Evolutionary conservation across 2,113 vertebrate species (phyloP), one percentile per base, ranked within the genome.

Genomic region (Cyprinodon brontotheroides): DNA sequence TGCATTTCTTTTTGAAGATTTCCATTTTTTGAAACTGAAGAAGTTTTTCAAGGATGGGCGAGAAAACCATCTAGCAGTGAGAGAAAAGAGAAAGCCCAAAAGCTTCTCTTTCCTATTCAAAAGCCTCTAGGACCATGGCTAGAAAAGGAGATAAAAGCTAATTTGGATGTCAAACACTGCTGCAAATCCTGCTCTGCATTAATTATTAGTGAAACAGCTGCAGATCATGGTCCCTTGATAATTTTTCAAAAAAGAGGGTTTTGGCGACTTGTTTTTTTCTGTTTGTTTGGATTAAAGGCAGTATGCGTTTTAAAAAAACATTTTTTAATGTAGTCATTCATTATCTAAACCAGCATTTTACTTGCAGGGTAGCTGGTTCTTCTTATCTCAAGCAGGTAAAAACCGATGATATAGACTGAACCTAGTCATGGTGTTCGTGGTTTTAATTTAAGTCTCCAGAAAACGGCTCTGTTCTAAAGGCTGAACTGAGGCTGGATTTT

Each of bases 191-290:
- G 36, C 69, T 61, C 45, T 4, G 1, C 77, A 87, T 89, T 65
- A 85, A 87, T 84, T 88, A 87, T 84, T 85, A 65, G 64, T 79
- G 60, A 59, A 87, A 38, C 48, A 36, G 67, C 70, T 82, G 63
- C 41, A 70, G n/a, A 63, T n/a, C 81, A 75, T 57, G 11, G 74
- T 87, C 77, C 75, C 79, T 70, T 65, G 78, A 50, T 81, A 65
- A 82, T 76, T 78, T 72, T 60, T 79, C 68, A 85, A 69, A 80
- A 67, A 61, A 64, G 75, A 57, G 50, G 40, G 4, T 45, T 41
- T 65, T 17, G 45, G 61, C 57, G 72, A 4, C 67, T 20, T 72
- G 48, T 59, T 67, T 83, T 67, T 83, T 80, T 8, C 39, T 63
- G 39, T 22, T 50, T 68, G 64, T 75, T 73, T 79, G 50, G 38